Conservation (phyloP, 2,113 vertebrate species). For the Casuarius casuarius region DNA sequence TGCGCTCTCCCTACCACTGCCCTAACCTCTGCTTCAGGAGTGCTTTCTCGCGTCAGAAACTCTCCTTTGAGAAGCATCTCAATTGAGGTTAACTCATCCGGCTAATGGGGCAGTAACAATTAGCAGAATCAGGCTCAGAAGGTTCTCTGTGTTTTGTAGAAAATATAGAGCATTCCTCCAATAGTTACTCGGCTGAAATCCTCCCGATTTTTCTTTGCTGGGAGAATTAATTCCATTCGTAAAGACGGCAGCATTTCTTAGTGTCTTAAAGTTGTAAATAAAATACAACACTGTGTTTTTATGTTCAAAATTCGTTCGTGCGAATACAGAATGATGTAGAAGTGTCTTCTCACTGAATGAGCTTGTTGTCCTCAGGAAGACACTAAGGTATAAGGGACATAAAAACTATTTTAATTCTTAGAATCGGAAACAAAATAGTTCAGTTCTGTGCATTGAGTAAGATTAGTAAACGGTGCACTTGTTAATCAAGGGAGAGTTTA, state of each 20-base stretch:
- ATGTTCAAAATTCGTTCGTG: background rate
- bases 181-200: background rate
- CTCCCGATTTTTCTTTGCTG: background rate
- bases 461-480: background rate
- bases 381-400: background rate
- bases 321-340: background rate
- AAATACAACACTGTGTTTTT: background rate
- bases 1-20: background rate
- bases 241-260: background rate
- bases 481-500: background rate
- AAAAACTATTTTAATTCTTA: background rate
- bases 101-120: slow-evolving; percentile 4
- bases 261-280: background rate
- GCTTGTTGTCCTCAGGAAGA: background rate
- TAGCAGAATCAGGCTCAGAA: background rate
- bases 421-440: background rate
- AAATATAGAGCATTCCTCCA: background rate
- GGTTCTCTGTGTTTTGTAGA: background rate
- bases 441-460: background rate
- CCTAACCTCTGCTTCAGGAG: background rate
- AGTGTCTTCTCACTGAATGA: background rate
- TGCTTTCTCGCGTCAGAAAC: background rate
- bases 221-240: background rate
- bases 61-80: background rate
- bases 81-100: slow-evolving; percentile 35